A percentile compares a stretch with the other conserved stretches of the same genome.
These are phyloP conservation scores for Orientallactaga sibirica DNA, from an alignment of 2,797 vertebrate species.

Conservation along the genomic window DNA sequence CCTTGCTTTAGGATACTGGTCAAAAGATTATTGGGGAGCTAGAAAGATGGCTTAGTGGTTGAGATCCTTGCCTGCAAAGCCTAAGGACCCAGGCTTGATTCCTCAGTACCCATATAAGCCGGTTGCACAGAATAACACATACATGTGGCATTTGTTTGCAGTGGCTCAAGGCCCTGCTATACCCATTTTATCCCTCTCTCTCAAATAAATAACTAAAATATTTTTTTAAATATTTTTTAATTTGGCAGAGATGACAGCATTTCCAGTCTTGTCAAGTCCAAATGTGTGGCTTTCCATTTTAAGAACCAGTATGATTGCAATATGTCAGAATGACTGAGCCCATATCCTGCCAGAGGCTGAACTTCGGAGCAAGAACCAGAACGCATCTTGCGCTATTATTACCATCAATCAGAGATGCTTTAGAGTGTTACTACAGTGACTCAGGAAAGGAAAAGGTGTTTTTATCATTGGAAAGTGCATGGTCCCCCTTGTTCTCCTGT, in stretches of 20 bases:
- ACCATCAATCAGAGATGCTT: not conserved
- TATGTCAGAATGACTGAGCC: not conserved
- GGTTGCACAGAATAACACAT: no score
- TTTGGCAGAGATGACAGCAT: not conserved
- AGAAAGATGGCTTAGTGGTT: no score
- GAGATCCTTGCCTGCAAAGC: no score
- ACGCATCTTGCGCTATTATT: not conserved
- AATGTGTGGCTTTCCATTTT: not conserved
- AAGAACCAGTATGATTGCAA: not conserved
- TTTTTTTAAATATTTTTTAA: no score
- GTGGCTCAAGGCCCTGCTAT: no score
- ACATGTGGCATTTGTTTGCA: no score
- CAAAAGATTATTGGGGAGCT: not conserved
- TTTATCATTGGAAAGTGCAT: not conserved
- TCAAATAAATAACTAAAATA: no score
- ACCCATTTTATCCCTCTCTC: no score
- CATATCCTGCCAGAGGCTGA: not conserved
- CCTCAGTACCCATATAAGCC: no score
- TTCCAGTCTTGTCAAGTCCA: slow-evolving; percentile 15
- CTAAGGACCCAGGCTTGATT: no score
- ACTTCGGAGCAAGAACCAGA: not conserved
- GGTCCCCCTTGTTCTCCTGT: not conserved
- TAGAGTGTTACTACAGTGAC: not conserved
- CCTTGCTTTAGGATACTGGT: not conserved
- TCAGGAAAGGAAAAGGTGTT: not conserved